Conservation (phyloP, 2,888 invertebrate genomes). For the Cylloceria caligata region DNA sequence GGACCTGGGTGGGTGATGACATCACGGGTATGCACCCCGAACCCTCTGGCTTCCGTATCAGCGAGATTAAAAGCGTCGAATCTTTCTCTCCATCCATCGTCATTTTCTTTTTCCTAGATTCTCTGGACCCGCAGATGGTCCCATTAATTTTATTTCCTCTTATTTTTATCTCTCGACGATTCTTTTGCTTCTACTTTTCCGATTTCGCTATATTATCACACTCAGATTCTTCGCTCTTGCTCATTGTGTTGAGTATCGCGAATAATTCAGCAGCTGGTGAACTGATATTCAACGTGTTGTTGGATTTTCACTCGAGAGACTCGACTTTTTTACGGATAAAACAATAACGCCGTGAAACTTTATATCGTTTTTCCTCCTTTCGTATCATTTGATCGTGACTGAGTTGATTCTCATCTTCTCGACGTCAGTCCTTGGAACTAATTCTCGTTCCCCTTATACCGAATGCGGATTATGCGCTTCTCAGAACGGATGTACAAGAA, state of each 20-base stretch:
- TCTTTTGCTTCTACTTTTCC: neutral
- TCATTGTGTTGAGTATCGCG: neutral
- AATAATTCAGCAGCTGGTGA: neutral
- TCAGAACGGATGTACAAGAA: slow-evolving; percentile 8
- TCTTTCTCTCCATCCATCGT: slow-evolving; percentile 31
- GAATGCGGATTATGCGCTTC: slow-evolving; percentile 29
- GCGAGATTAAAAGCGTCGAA: slow-evolving; percentile 74
- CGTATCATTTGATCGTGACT: neutral
- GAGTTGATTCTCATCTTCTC: neutral
- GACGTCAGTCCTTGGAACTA: neutral
- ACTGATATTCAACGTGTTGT: neutral
- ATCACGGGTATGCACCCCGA: slow-evolving; percentile 4
- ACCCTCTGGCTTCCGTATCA: slow-evolving; percentile 68
- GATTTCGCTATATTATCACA: slow-evolving; percentile 11
- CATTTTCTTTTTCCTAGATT: slow-evolving; percentile 25
- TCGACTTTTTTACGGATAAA: slow-evolving; percentile 29
- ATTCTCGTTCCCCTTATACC: slow-evolving; percentile 19
- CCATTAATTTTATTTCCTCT: neutral
- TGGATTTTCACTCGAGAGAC: slow-evolving; percentile 29
- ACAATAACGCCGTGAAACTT: slow-evolving; percentile 39
- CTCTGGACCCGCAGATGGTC: slow-evolving; percentile 9
- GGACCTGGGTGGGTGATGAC: slow-evolving; percentile 22
- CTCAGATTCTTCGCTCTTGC: neutral
- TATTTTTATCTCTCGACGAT: neutral
- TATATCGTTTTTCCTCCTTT: slow-evolving; percentile 51